These are phyloP conservation scores for Paraplagusia blochii DNA, from an alignment of 2,113 vertebrate species.

Conservation along the genomic window DNA sequence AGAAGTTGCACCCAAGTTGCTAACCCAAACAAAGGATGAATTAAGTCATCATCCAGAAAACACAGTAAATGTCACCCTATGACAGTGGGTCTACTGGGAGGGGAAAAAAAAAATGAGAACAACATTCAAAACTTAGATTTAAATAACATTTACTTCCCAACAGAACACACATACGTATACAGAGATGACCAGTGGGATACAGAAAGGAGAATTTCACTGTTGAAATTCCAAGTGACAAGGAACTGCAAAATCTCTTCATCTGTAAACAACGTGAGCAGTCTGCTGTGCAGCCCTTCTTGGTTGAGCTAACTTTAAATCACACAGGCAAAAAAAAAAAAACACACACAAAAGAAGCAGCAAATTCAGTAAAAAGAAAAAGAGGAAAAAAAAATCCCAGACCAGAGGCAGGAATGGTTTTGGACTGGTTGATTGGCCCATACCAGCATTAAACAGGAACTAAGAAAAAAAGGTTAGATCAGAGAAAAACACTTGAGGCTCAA, in stretches of 20 bases:
- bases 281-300: slow-evolving; percentile 39
- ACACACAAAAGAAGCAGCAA: slow-evolving; percentile 48
- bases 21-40: no score
- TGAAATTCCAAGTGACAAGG: slow-evolving; percentile 27
- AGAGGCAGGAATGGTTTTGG: slow-evolving; percentile 50
- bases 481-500: slow-evolving; percentile 59
- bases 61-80: not conserved
- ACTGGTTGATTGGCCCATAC: no score
- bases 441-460: no score
- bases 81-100: no score
- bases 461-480: slow-evolving; percentile 42
- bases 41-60: no score
- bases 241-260: slow-evolving; percentile 59
- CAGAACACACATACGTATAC: slow-evolving; percentile 66
- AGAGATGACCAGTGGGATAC: slow-evolving; percentile 62
- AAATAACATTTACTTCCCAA: slow-evolving; percentile 82
- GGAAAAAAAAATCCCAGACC: slow-evolving; percentile 46
- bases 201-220: slow-evolving; percentile 53
- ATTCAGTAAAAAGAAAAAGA: slow-evolving; percentile 46
- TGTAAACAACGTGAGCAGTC: slow-evolving; percentile 58
- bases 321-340: slow-evolving; percentile 17
- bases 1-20: no score
- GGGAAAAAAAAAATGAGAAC: no score
- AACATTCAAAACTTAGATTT: slow-evolving; percentile 41
- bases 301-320: slow-evolving; percentile 27